Evolutionary conservation across 1,140 invertebrate species (phyloP), one percentile per base, ranked within the genome.

Genomic region (Archivesica marissinica): DNA sequence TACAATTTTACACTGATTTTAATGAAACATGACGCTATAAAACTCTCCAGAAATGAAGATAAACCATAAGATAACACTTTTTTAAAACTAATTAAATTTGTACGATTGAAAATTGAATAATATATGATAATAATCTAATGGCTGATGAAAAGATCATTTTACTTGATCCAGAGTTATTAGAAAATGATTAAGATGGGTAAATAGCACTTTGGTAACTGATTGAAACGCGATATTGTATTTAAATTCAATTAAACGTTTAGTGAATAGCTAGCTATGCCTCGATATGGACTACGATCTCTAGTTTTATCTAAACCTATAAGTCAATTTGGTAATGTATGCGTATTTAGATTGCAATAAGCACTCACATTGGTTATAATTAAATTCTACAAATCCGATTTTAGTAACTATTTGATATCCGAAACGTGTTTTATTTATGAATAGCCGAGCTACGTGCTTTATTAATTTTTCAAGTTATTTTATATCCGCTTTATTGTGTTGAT

Each of bases 361-460:
- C 3, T 2, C n/a, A 52, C 47, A 28, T 23, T n/a, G 70, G 39
- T 74, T 74, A 56, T 56, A 56, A 56, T 56, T 56, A 56, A 76
- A 76, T 9, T 39, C 50, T 30, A 28, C 74, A 76, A 59, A 59
- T 56, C 33, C 74, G 9, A 6, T 56, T 25, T 38, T 17, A 20
- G 47, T 56, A 33, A 54, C 15, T 38, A 28, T 41, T 52, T 78
- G 54, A 61, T 38, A 61, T 30, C 23, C n/a, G n/a, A 17, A 25
- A 23, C 75, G 75, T 78, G 75, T 38, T 78, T 59, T 78, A 78
- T 61, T 59, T 78, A 61, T 61, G 75, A 78, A 78, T 59, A 64
- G 9, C 54, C 39, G n/a, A 39, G 25, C 13, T 44, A 54, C 56
- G 54, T 17, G 75, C 20, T 76, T 23, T 78, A 61, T 61, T 61